These are phyloP conservation scores for Calidris pygmaea DNA, from an alignment of 2,113 vertebrate genomes.

Conservation along the genomic window DNA sequence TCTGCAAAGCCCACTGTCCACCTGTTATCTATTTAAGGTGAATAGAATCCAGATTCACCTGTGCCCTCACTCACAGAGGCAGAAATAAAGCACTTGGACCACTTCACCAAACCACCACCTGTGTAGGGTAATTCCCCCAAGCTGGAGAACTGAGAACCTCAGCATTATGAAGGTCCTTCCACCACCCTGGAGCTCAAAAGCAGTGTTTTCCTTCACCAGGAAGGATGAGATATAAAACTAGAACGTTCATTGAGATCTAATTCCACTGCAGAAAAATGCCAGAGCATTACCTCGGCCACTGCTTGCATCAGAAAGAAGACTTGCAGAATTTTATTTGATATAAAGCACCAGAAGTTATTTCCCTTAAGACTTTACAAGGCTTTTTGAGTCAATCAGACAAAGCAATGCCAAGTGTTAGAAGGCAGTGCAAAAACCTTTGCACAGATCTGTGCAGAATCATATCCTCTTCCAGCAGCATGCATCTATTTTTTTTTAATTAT, in stretches of 20 bases:
- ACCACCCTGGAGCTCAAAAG: neutral
- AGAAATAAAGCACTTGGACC: neutral
- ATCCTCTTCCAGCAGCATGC: neutral
- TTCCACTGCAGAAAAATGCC: neutral
- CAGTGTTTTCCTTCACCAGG: neutral
- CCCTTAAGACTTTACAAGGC: neutral
- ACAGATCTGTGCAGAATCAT: neutral
- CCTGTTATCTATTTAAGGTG: neutral
- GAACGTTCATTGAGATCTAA: neutral
- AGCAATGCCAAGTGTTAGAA: neutral
- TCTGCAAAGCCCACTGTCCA: neutral
- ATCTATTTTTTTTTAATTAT: neutral
- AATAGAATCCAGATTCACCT: neutral
- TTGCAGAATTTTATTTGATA: accelerated
- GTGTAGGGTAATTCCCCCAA: neutral
- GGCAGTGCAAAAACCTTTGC: neutral
- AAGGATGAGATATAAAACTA: neutral
- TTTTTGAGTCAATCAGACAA: neutral
- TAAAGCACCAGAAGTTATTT: neutral
- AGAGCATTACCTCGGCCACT: neutral
- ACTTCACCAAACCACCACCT: neutral
- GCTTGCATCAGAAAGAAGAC: neutral
- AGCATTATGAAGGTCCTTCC: neutral
- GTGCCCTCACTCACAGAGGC: neutral
- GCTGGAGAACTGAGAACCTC: neutral